phyloP scores from a whole-genome alignment of 2,797 vertebrate genomes.

The Pipistrellus nathusii region DNA sequence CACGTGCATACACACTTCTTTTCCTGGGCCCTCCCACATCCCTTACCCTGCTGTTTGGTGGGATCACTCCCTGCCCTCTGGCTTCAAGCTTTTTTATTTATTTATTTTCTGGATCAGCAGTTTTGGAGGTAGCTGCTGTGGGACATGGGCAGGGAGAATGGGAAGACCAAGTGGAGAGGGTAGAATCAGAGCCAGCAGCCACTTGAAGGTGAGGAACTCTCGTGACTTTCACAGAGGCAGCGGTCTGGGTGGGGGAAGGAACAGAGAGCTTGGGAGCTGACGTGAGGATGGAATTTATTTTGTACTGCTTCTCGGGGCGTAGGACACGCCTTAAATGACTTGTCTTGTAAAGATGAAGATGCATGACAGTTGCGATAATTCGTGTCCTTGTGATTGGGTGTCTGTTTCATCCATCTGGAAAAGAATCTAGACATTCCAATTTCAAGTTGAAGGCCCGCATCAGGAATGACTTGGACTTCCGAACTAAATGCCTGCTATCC shows the following conservation, averaged over 20 bases:
- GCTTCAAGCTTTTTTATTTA: accelerated
- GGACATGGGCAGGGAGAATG: neutral
- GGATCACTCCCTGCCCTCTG: neutral
- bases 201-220: neutral
- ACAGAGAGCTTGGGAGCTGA: neutral
- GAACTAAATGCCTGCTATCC: neutral
- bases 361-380: neutral
- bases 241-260: accelerated
- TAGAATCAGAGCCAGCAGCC: neutral
- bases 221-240: neutral
- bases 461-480: neutral
- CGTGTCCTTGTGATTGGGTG: neutral
- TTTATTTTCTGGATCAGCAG: no score
- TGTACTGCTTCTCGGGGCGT: neutral
- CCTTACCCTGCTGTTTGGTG: neutral
- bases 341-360: neutral
- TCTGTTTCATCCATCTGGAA: neutral
- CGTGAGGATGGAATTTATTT: neutral
- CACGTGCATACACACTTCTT: neutral
- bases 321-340: accelerated
- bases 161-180: neutral
- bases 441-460: neutral
- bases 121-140: neutral
- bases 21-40: neutral
- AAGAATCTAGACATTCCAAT: neutral